Conservation (phyloP, 2,797 vertebrate species). For the Phoxinus dragarum region DNA sequence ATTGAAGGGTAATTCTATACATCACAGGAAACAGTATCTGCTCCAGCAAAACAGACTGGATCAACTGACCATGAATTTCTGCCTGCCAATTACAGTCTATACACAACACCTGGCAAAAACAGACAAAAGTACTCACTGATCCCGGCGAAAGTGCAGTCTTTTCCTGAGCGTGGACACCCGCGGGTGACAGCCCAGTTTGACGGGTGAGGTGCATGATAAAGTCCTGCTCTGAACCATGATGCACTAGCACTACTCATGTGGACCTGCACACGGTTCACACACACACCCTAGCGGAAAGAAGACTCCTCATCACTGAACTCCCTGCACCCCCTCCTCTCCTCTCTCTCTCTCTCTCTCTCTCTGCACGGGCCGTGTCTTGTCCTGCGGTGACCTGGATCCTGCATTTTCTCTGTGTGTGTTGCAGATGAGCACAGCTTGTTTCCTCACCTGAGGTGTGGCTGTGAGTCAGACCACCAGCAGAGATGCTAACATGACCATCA, state of each 20-base stretch:
- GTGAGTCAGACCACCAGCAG: conserved; percentile 23
- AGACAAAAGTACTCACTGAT: conserved; percentile 72
- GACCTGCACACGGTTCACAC: not conserved
- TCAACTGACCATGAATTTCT: conserved; percentile 11
- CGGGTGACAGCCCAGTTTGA: conserved; percentile 74
- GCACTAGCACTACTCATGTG: conserved; percentile 27
- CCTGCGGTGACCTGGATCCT: conserved; percentile 64
- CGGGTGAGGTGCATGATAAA: conserved; percentile 63
- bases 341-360: conserved; percentile 10
- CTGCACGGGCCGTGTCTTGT: not conserved
- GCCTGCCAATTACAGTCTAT: not conserved
- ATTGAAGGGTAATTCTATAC: conserved; percentile 2
- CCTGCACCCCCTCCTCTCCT: conserved; percentile 7
- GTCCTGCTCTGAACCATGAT: conserved; percentile 76
- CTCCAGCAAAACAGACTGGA: conserved; percentile 1
- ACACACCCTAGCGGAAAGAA: not conserved
- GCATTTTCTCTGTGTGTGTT: conserved; percentile 41
- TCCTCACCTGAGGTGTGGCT: conserved; percentile 58
- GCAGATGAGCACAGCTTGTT: not conserved
- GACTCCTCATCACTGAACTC: conserved; percentile 37
- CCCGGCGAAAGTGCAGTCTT: conserved; percentile 75
- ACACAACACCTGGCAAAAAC: not conserved
- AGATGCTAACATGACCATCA: not conserved
- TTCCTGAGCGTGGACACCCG: conserved; percentile 78
- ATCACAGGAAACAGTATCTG: conserved; percentile 8